A percentile compares a stretch with the other conserved stretches of the same genome.
Conservation (phyloP, 2,113 vertebrate genomes). For the Periophthalmodon schlosseri region DNA sequence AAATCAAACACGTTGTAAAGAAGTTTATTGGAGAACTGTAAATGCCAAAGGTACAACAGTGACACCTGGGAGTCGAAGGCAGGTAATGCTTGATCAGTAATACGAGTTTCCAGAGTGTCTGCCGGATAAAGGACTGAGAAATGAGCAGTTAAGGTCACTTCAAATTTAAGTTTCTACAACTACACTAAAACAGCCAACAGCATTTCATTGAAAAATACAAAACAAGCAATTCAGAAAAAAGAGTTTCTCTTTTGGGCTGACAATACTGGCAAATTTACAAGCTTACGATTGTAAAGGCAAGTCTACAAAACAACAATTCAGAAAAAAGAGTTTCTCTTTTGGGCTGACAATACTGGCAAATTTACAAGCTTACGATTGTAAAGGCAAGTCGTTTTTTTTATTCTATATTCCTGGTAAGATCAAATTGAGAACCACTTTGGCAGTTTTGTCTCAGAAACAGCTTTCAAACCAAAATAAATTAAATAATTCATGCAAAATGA, state of each 20-base stretch:
- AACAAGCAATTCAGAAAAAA: background rate
- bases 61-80: conserved; percentile 18
- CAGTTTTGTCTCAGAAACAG: conserved; percentile 29
- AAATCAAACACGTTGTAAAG: conserved; percentile 34
- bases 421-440: background rate
- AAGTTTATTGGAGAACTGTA: conserved; percentile 25
- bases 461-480: conserved; percentile 28
- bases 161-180: conserved; percentile 49
- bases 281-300: background rate
- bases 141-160: conserved; percentile 74
- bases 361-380: background rate
- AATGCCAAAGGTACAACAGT: conserved; percentile 42
- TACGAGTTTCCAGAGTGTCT: background rate
- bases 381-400: background rate
- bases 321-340: background rate
- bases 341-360: background rate
- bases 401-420: background rate
- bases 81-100: conserved; percentile 20
- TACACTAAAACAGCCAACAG: conserved; percentile 26
- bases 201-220: conserved; percentile 27
- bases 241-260: background rate
- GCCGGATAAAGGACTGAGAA: conserved; percentile 36
- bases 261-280: background rate
- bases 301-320: conserved; percentile 3
- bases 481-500: conserved; percentile 66